Conservation (phyloP, 2,888 invertebrate genomes). For the Gastracanthus pulcherrimus region DNA sequence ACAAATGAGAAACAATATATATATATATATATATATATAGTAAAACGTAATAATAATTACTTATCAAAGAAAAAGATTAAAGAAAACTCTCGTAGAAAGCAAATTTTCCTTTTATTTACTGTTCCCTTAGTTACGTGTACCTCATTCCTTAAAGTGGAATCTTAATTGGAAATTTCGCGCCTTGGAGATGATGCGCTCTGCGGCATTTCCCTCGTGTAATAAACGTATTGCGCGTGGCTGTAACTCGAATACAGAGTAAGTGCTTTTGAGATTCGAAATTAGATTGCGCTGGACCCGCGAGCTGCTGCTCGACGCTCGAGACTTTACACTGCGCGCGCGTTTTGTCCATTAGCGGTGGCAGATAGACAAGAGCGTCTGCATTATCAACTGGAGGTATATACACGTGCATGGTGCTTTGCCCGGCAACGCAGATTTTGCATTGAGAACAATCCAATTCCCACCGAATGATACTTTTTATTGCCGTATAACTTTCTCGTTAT, state of each 20-base stretch:
- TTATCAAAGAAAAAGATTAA: no score
- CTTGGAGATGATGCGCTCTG: background rate
- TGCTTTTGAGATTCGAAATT: constrained; percentile 4
- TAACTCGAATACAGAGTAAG: background rate
- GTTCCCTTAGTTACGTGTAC: no score
- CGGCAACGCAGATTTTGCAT: background rate
- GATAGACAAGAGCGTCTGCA: constrained; percentile 40
- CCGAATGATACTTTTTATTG: no score
- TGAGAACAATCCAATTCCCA: background rate
- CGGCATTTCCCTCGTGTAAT: background rate
- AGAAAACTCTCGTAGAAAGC: no score
- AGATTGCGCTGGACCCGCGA: background rate
- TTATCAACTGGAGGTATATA: constrained; percentile 40
- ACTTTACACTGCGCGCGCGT: background rate
- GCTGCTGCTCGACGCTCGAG: no score
- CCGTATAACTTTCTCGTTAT: no score
- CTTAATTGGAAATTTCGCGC: background rate
- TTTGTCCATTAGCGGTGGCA: background rate
- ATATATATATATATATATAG: no score
- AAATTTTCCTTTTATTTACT: no score
- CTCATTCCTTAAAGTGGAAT: background rate
- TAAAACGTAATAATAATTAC: no score
- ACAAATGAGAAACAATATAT: no score
- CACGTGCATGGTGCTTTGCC: background rate
- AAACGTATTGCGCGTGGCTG: background rate